These are phyloP conservation scores for Sebastes vulpes DNA, from an alignment of 2,797 vertebrate species.

Conservation along the genomic window DNA sequence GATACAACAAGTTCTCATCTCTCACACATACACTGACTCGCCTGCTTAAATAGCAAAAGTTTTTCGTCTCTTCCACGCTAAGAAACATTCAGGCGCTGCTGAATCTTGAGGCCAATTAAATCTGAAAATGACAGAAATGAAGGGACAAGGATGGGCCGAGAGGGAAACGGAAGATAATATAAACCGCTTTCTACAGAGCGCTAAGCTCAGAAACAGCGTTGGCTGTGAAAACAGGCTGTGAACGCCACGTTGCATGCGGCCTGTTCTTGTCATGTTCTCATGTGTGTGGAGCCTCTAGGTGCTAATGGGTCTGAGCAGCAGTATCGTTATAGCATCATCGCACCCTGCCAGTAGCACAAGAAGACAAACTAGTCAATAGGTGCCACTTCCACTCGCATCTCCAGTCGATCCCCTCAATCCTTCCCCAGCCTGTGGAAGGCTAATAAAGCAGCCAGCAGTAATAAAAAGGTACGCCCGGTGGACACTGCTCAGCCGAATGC, in stretches of 20 bases:
- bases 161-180: conserved; percentile 25
- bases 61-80: conserved; percentile 1
- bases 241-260: conserved; percentile 13
- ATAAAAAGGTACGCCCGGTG: conserved; percentile 49
- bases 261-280: conserved; percentile 51
- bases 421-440: conserved; percentile 35
- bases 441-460: conserved; percentile 72
- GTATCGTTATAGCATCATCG: conserved; percentile 34
- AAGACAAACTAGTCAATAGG: conserved; percentile 64
- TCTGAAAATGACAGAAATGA: conserved; percentile 57
- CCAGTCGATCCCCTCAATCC: conserved; percentile 55
- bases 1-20: conserved; percentile 51
- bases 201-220: conserved; percentile 10
- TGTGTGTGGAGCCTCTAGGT: conserved; percentile 29
- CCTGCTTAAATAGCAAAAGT: conserved; percentile 28
- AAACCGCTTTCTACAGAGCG: conserved; percentile 28
- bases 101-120: conserved; percentile 76
- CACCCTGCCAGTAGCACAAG: conserved; percentile 40
- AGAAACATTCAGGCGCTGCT: conserved; percentile 47
- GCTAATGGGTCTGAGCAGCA: conserved; percentile 41
- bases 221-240: conserved; percentile 10
- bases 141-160: conserved; percentile 6
- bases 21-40: conserved; percentile 21
- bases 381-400: conserved; percentile 56
- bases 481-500: conserved; percentile 39